phyloP scores from a whole-genome alignment of 2,113 vertebrate genomes.

The Syngnathus scovelli region DNA sequence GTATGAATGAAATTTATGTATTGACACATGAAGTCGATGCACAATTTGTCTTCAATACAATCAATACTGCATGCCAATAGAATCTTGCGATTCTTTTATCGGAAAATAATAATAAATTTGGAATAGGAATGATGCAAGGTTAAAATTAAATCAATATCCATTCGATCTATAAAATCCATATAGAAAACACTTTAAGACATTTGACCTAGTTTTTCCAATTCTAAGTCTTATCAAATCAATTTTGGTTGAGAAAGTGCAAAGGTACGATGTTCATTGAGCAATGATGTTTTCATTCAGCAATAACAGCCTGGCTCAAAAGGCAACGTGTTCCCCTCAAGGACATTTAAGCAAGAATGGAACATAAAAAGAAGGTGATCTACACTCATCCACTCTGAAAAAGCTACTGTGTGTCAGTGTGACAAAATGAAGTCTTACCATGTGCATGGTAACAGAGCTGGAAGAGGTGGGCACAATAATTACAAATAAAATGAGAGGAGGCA shows the following conservation, averaged over 20 bases:
- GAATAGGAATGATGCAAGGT: background rate
- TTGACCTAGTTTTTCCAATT: background rate
- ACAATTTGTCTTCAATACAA: background rate
- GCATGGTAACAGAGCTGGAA: conserved; percentile 1
- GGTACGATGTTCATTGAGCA: background rate
- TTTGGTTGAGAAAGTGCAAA: background rate
- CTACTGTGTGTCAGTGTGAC: background rate
- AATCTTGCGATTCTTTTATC: too few species aligned
- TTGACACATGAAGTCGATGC: too few species aligned
- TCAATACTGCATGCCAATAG: background rate
- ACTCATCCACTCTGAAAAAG: conserved; percentile 10
- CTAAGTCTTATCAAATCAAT: background rate
- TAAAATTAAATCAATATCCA: background rate
- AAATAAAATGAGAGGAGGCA: background rate
- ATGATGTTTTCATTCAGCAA: conserved; percentile 13
- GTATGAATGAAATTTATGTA: too few species aligned
- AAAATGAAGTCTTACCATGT: conserved; percentile 6
- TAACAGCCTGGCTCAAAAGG: conserved; percentile 1
- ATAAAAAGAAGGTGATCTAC: conserved; percentile 4
- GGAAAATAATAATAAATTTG: background rate
- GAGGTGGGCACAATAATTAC: conserved; percentile 8
- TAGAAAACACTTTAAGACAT: background rate
- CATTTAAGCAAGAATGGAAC: conserved; percentile 17
- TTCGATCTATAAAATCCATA: background rate
- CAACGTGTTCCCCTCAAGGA: conserved; percentile 24